Base-by-base conservation (phyloP, 2,797 vertebrate genomes). In the Somateria mollissima region DNA sequence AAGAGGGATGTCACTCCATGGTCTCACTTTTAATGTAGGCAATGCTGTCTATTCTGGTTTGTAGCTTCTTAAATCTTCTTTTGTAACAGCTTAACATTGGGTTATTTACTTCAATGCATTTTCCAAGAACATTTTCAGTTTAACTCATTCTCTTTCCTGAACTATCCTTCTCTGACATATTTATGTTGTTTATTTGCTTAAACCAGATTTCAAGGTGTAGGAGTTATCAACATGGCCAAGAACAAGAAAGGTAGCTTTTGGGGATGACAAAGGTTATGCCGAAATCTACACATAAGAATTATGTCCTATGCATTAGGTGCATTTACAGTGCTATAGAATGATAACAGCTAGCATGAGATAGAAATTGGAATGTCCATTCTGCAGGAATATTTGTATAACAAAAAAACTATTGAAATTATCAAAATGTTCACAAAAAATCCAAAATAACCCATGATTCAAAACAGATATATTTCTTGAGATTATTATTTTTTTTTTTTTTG, bases 11-110 rank as follows among this genome's bases (percentile, higher is more conserved):
- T 95, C 53, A 73, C 58, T 28, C 56, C 49, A 39, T 72, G 87
- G 81, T 81, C 72, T 82, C 69, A 62, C 34, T 87, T 89, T 94
- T 77, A 27, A 90, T 79, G 75, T 58, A 87, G 24, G 94, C 70
- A 92, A 74, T 7, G 57, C 72, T 95, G 84, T 96, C 90, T 95
- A 28, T 81, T 93, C 41, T 81, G 49, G 84, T 90, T 96, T 78
- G 77, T 88, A 76, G 86, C 91, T 96, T 34, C 84, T 79, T 91
- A 89, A 87, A 93, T 94, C 89, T 83, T 90, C 39, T 78, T 84
- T 93, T 78, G 79, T 78, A 72, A 83, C 79, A 87, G 80, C 88
- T 72, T 80, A 89, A 93, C 25, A n/a, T 18, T 66, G 53, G 53
- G n/a, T 86, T 96, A 70, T 94, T 96, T 92, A 93, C 82, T 83